Percentiles rank a stretch among this genome's conserved stretches.
phyloP scores from a whole-genome alignment of 1,140 invertebrate species.

The Amyelois transitella region DNA sequence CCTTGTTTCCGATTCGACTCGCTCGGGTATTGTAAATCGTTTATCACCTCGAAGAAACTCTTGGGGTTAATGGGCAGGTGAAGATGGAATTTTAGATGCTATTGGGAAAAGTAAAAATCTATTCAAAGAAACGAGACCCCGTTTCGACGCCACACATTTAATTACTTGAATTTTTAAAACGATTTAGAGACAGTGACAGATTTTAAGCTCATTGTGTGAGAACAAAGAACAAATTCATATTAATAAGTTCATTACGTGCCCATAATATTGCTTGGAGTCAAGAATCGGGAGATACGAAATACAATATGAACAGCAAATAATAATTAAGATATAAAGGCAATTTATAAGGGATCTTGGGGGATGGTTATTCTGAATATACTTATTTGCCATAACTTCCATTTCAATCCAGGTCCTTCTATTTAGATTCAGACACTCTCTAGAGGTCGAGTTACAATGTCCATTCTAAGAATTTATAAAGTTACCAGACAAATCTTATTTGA shows the following conservation, averaged over 20 bases:
- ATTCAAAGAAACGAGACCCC: neutral
- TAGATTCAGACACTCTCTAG: neutral
- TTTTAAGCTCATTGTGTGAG: too few relatives aligned
- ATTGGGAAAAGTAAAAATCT: neutral
- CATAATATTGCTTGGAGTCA: too few relatives aligned
- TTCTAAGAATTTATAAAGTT: neutral
- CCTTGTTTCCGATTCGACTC: conserved; percentile 62
- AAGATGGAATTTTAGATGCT: conserved; percentile 23
- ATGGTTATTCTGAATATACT: conserved; percentile 17
- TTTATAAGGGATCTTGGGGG: neutral
- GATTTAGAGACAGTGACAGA: too few relatives aligned
- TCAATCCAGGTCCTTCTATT: neutral
- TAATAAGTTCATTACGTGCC: too few relatives aligned
- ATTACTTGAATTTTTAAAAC: too few relatives aligned
- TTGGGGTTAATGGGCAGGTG: conserved; percentile 48
- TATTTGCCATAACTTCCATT: conserved; percentile 32
- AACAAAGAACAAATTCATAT: too few relatives aligned
- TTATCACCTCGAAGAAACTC: conserved; percentile 44
- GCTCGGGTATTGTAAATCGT: conserved; percentile 58
- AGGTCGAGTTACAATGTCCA: neutral
- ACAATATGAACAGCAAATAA: neutral
- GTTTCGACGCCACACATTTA: too few relatives aligned
- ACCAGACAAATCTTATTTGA: neutral
- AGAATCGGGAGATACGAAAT: neutral
- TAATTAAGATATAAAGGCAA: too few relatives aligned